Conservation (phyloP, 2,113 vertebrate genomes). For the Sterna hirundo region DNA sequence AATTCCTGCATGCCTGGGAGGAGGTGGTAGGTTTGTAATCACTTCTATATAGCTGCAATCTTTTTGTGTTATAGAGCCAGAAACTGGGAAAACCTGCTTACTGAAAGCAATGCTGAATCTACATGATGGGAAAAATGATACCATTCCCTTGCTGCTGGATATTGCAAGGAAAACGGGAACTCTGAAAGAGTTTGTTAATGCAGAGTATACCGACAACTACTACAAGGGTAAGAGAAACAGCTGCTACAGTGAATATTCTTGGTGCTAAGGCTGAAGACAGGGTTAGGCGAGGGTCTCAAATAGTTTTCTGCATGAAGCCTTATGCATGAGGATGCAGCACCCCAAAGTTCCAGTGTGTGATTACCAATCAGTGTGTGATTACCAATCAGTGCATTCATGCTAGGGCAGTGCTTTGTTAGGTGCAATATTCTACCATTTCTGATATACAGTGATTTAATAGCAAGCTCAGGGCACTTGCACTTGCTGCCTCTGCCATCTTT, state of each 20-base stretch:
- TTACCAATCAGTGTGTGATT: background rate
- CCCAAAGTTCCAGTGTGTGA: background rate
- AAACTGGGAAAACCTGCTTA: constrained; percentile 89
- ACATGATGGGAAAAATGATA: constrained; percentile 81
- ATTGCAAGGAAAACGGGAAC: constrained; percentile 85
- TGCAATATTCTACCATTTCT: background rate
- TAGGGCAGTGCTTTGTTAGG: background rate
- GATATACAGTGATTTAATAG: background rate
- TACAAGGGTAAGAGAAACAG: constrained; percentile 83
- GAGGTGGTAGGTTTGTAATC: background rate
- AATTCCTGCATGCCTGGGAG: background rate
- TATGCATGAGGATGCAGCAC: background rate
- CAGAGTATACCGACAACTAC: constrained; percentile 85
- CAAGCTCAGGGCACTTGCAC: background rate
- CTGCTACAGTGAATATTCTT: background rate
- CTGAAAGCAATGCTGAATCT: constrained; percentile 94
- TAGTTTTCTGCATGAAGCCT: background rate
- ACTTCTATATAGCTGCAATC: background rate
- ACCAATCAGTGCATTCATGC: background rate
- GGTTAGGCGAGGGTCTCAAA: background rate
- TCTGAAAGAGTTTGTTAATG: constrained; percentile 85
- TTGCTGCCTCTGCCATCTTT: background rate
- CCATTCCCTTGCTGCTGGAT: constrained; percentile 83
- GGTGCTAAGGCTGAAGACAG: background rate
- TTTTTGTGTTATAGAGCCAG: constrained; percentile 77